Conservation (phyloP, 2,888 invertebrate genomes). For the Siphonodentalium dalli region DNA sequence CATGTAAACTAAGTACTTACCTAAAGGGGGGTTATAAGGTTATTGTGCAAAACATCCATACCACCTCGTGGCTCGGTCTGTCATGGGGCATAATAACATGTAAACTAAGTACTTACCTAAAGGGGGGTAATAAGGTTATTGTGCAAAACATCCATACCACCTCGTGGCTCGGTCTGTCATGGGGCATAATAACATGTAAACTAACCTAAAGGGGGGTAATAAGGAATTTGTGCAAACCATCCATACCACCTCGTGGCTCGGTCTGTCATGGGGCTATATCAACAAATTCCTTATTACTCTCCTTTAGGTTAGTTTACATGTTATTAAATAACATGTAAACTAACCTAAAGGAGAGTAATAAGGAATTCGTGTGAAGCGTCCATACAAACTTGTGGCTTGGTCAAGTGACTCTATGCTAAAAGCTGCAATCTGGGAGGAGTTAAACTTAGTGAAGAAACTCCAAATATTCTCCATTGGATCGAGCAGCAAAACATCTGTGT, state of each 20-base stretch:
- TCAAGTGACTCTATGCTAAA: conserved; percentile 90
- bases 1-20: too few relatives aligned
- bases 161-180: too few relatives aligned
- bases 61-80: too few relatives aligned
- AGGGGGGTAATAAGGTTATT: too few relatives aligned
- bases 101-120: too few relatives aligned
- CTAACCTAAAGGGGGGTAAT: conserved; percentile 82
- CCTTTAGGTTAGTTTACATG: conserved; percentile 75
- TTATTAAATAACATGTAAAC: too few relatives aligned
- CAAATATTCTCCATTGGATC: conserved; percentile 84
- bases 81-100: too few relatives aligned
- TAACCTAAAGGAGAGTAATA: conserved; percentile 85
- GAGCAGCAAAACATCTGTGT: conserved; percentile 89
- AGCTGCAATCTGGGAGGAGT: conserved; percentile 85
- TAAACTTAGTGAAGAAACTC: conserved; percentile 83
- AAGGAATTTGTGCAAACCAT: conserved; percentile 93
- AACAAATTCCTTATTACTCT: conserved; percentile 91
- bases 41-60: too few relatives aligned
- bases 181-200: too few relatives aligned
- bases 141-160: too few relatives aligned
- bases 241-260: conserved; percentile 94
- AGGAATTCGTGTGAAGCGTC: conserved; percentile 92
- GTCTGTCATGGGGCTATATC: too few relatives aligned
- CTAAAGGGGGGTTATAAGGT: too few relatives aligned
- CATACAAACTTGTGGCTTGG: conserved; percentile 92